A percentile compares a stretch with the other conserved stretches of the same genome.
Evolutionary conservation across 2,888 invertebrate genomes (phyloP).

Genomic region (Ennomos fuscantarius): DNA sequence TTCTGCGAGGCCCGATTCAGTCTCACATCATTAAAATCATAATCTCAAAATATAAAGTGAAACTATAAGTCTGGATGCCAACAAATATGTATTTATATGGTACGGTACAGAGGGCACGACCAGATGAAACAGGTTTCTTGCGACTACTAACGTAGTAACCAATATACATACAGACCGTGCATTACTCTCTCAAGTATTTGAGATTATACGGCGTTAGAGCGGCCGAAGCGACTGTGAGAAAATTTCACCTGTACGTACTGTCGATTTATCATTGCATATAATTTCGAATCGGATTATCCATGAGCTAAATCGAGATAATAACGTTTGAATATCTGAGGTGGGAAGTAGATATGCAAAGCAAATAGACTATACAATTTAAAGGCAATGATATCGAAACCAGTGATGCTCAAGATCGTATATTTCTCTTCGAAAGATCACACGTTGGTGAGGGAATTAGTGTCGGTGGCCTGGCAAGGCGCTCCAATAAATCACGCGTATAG

Average conservation of each 20-base stretch:
- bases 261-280: slow-evolving; percentile 53
- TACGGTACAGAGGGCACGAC: slow-evolving; percentile 79
- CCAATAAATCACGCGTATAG: slow-evolving; percentile 75
- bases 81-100: slow-evolving; percentile 59
- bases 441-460: slow-evolving; percentile 77
- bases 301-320: slow-evolving; percentile 40
- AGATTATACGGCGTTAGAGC: slow-evolving; percentile 69
- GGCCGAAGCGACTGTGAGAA: slow-evolving; percentile 71
- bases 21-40: slow-evolving; percentile 54
- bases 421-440: slow-evolving; percentile 72
- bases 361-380: slow-evolving; percentile 45
- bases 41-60: slow-evolving; percentile 73
- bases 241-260: slow-evolving; percentile 74
- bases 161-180: slow-evolving; percentile 78
- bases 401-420: slow-evolving; percentile 51
- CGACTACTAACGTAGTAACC: slow-evolving; percentile 80
- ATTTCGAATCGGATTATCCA: slow-evolving; percentile 45
- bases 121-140: slow-evolving; percentile 75
- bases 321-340: slow-evolving; percentile 37
- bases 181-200: slow-evolving; percentile 69
- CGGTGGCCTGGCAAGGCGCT: slow-evolving; percentile 59
- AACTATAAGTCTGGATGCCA: slow-evolving; percentile 67
- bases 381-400: slow-evolving; percentile 56
- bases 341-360: slow-evolving; percentile 39
- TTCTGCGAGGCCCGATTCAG: slow-evolving; percentile 39